These are phyloP conservation scores for Drosophila sp. DNA, from an alignment of 1,140 invertebrate genomes.

Conservation along the genomic window DNA sequence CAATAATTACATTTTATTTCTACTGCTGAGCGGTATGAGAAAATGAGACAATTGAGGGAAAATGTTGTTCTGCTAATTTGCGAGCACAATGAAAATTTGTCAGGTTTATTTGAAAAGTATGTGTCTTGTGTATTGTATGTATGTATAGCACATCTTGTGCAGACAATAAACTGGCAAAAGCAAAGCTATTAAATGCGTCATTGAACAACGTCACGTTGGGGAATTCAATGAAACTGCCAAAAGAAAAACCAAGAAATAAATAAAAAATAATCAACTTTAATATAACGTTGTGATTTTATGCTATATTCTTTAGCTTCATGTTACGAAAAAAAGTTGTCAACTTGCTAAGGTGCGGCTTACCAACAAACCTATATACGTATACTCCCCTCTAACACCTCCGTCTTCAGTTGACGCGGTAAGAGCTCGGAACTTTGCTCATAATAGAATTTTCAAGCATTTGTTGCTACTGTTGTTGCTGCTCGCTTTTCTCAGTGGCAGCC, in stretches of 20 bases:
- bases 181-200: constrained; percentile 78
- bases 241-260: constrained; percentile 20
- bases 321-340: constrained; percentile 63
- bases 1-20: constrained; percentile 62
- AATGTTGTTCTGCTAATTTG: constrained; percentile 39
- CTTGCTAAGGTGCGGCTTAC: constrained; percentile 38
- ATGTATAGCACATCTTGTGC: constrained; percentile 27
- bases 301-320: constrained; percentile 52
- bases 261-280: constrained; percentile 51
- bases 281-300: constrained; percentile 33
- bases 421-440: constrained; percentile 71
- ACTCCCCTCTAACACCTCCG: background rate
- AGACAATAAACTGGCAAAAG: constrained; percentile 53
- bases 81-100: constrained; percentile 40
- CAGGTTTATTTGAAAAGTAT: constrained; percentile 57
- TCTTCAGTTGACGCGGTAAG: constrained; percentile 30
- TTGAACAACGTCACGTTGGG: constrained; percentile 58
- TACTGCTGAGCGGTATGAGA: background rate
- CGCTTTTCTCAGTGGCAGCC: constrained; percentile 42
- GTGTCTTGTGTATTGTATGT: constrained; percentile 3
- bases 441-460: constrained; percentile 76
- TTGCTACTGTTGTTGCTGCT: constrained; percentile 29
- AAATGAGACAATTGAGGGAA: constrained; percentile 15
- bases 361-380: constrained; percentile 11
- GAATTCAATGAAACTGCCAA: constrained; percentile 27